Conservation (phyloP, 2,888 invertebrate genomes). For the Athrips mouffetella region DNA sequence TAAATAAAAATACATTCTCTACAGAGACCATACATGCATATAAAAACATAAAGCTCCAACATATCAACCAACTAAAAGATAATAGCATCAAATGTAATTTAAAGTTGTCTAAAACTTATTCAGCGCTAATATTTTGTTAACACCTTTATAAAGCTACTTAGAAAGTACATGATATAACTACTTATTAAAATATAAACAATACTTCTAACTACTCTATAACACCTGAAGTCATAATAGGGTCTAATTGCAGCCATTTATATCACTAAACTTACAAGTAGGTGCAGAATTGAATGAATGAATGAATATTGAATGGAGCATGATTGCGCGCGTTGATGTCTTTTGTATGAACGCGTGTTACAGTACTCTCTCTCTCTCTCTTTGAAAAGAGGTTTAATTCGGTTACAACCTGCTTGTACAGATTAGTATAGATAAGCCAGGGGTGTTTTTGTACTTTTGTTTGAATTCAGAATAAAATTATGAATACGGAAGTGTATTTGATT, state of each 20-base stretch:
- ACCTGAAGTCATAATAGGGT: background rate
- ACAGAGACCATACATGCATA: no score
- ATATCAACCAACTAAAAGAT: no score
- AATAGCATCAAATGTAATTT: no score
- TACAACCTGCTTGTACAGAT: background rate
- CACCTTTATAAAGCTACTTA: background rate
- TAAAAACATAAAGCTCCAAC: no score
- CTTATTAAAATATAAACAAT: background rate
- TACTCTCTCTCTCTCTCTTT: no score
- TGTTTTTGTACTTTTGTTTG: background rate
- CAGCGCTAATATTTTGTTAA: background rate
- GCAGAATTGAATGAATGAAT: background rate
- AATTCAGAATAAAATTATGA: background rate
- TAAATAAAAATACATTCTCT: no score
- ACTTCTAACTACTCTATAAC: background rate
- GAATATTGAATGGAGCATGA: background rate
- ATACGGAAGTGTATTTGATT: no score
- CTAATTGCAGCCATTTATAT: conserved; percentile 1
- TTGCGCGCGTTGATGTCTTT: conserved; percentile 31
- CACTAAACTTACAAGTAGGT: background rate
- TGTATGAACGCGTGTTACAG: background rate
- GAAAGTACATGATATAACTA: conserved; percentile 4
- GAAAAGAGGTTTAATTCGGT: background rate
- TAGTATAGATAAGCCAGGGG: background rate
- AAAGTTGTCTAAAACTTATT: background rate